Conservation (phyloP, 1,140 invertebrate genomes). For the Panagrolaimus sp. region DNA sequence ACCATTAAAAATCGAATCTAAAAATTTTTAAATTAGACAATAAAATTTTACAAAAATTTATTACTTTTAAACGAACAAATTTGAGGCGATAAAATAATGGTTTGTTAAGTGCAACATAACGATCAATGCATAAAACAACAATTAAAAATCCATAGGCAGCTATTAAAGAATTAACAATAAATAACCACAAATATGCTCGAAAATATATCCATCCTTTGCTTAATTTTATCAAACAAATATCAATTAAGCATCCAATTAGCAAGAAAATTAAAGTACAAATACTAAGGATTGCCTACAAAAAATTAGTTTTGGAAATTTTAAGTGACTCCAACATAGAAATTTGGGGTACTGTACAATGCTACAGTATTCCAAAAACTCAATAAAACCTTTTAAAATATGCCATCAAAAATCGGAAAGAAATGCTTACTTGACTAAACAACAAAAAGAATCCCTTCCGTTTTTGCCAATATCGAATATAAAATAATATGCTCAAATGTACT, state of each 20-base stretch:
- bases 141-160: conserved; percentile 30
- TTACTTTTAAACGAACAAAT: conserved; percentile 24
- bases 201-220: conserved; percentile 22
- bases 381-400: background rate
- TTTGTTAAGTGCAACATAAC: conserved; percentile 28
- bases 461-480: conserved; percentile 34
- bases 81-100: conserved; percentile 25
- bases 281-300: conserved; percentile 26
- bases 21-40: background rate
- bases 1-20: conserved; percentile 2
- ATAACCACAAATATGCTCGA: conserved; percentile 32
- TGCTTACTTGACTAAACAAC: conserved; percentile 22
- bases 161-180: conserved; percentile 25
- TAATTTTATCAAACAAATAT: conserved; percentile 24
- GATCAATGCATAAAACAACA: conserved; percentile 29
- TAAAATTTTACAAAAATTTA: background rate
- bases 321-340: too few species aligned
- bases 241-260: conserved; percentile 29
- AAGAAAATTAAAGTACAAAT: conserved; percentile 25
- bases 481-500: conserved; percentile 22
- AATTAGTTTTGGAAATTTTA: too few species aligned
- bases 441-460: conserved; percentile 30
- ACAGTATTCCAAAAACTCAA: background rate
- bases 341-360: too few species aligned
- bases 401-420: background rate